A percentile compares a stretch with the other conserved stretches of the same genome.
These are phyloP conservation scores for Acanthiza pusilla DNA, from an alignment of 2,797 vertebrate species.

Conservation along the genomic window DNA sequence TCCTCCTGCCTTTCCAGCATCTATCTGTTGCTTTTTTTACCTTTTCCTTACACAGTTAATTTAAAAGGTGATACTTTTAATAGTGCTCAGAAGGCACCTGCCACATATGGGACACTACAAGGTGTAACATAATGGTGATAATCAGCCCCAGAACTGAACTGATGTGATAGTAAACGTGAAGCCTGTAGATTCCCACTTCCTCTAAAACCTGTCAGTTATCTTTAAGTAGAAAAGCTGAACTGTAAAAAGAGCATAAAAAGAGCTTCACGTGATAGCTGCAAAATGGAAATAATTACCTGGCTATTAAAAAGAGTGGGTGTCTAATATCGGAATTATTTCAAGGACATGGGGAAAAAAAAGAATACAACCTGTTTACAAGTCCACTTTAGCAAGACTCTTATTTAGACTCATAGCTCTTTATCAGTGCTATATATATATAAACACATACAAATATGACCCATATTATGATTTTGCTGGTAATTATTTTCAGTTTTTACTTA, in stretches of 20 bases:
- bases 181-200: background rate
- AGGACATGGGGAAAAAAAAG: background rate
- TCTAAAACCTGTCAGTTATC: background rate
- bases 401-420: background rate
- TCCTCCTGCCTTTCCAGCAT: background rate
- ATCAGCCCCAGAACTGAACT: background rate
- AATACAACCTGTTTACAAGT: background rate
- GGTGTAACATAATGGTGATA: background rate
- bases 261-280: background rate
- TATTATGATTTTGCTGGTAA: background rate
- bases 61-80: background rate
- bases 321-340: background rate
- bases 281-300: background rate
- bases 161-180: background rate
- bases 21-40: background rate
- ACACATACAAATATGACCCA: background rate
- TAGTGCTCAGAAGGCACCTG: background rate
- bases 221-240: background rate
- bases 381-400: background rate
- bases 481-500: constrained; percentile 23
- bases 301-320: background rate
- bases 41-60: background rate
- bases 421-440: background rate
- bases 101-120: background rate
- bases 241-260: background rate